Conservation (phyloP, 37 sponge, comb jelly and placozoan species). For the Mnemiopsis leidyi region DNA sequence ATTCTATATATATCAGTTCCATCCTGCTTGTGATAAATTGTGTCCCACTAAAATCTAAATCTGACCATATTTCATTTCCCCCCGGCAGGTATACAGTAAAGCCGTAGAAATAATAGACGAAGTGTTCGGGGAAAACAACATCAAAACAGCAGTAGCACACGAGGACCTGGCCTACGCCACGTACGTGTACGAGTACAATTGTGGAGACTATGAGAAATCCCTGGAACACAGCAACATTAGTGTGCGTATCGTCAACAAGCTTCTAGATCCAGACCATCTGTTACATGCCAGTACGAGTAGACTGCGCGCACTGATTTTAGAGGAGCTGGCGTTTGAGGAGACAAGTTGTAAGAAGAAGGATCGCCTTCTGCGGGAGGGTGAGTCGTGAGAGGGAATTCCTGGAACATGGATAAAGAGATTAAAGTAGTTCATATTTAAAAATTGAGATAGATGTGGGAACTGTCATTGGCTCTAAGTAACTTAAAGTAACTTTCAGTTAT, state of each 20-base stretch:
- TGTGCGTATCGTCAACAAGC: neutral
- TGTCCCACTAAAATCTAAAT: no score
- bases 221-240: slow-evolving; percentile 9
- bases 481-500: no score
- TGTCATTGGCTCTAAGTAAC: no score
- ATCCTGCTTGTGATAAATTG: no score
- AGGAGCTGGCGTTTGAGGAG: slow-evolving; percentile 58
- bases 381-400: no score
- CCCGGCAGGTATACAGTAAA: slow-evolving; percentile 34
- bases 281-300: slow-evolving; percentile 39
- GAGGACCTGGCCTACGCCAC: slow-evolving; percentile 69
- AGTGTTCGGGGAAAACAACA: slow-evolving; percentile 63
- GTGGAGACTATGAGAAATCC: slow-evolving; percentile 49
- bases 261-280: neutral
- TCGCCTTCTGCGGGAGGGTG: slow-evolving; percentile 16
- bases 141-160: slow-evolving; percentile 65
- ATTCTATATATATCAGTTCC: no score
- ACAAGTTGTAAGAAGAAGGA: neutral
- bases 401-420: no score
- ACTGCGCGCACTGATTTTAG: slow-evolving; percentile 22
- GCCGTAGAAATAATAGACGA: slow-evolving; percentile 16
- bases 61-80: neutral
- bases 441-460: no score
- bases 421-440: no score
- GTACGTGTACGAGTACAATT: slow-evolving; percentile 66